Base-by-base conservation (phyloP, 2,113 vertebrate genomes). In the Perca fluviatilis region DNA sequence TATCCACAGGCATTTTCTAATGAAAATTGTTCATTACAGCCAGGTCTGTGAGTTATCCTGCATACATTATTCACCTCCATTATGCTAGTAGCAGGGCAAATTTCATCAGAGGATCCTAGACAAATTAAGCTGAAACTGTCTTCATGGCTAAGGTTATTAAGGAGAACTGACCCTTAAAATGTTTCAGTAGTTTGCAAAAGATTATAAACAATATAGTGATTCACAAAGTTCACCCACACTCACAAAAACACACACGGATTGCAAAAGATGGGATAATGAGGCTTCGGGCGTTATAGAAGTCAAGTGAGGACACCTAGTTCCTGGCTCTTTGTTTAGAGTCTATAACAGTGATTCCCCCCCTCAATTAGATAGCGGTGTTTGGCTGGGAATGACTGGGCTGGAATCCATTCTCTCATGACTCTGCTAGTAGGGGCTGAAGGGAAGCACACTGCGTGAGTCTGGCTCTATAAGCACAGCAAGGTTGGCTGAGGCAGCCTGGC, bases 391-490 rank as follows among this genome's bases (percentile, higher is more conserved):
- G 83, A 90, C 40, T 11, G 80, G 80, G 80, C 40, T 19, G 80
- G 79, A 65, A 91, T 95, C 90, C 74, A 87, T 94, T 88, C 61
- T 90, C 87, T 94, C 91, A 82, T 91, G 82, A 84, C 89, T 94
- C 89, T 83, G 89, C 88, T 94, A 90, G 93, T 94, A 74, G 81
- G 88, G 93, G 72, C 93, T 91, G 89, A 84, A 47, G 70, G 81
- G 87, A 88, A 93, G 94, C 88, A 74, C 93, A 91, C 95, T 91
- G 95, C 95, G 79, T 93, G 92, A 92, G 91, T 94, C 84, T 89
- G 91, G 93, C 92, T 94, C 90, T 91, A 82, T 88, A 95, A 93
- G 79, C 93, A 91, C 90, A 82, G 93, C 88, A 94, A 93, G 95
- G 76, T 95, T 96, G 95, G 93, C 91, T 94, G 86, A 89, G 85